These are phyloP conservation scores for Pelagia noctiluca DNA, from an alignment of 30 jellyfish, hydroid and myxozoan species.

Conservation along the genomic window DNA sequence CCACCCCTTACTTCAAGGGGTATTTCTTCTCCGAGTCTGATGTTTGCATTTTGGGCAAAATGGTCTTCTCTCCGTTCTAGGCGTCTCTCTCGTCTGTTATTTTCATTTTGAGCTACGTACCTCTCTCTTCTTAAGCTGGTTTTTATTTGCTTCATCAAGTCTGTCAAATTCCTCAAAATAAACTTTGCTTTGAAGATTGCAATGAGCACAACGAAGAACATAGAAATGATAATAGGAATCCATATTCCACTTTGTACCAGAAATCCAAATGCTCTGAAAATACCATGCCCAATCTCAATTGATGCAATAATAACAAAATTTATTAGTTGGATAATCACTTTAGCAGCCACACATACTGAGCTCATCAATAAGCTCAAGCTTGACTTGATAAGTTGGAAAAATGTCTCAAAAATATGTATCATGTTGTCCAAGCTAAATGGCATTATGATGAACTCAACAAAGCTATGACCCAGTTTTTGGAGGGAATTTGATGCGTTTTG, in stretches of 20 bases:
- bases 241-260: background rate
- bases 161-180: no score
- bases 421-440: constrained; percentile 52
- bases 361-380: background rate
- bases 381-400: background rate
- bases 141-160: no score
- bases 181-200: no score
- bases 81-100: no score
- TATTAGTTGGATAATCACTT: background rate
- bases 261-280: background rate
- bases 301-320: background rate
- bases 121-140: no score
- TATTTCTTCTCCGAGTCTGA: background rate
- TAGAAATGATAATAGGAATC: background rate
- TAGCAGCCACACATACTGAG: background rate
- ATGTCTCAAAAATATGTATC: background rate
- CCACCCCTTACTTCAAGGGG: background rate
- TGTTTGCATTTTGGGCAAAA: no score
- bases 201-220: background rate
- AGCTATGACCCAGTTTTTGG: background rate
- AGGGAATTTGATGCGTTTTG: background rate
- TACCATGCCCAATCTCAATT: background rate
- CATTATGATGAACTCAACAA: constrained; percentile 40
- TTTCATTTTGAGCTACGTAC: no score
- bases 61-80: no score